Base-by-base conservation (phyloP, 2,113 vertebrate genomes). In the Numenius arquata region DNA sequence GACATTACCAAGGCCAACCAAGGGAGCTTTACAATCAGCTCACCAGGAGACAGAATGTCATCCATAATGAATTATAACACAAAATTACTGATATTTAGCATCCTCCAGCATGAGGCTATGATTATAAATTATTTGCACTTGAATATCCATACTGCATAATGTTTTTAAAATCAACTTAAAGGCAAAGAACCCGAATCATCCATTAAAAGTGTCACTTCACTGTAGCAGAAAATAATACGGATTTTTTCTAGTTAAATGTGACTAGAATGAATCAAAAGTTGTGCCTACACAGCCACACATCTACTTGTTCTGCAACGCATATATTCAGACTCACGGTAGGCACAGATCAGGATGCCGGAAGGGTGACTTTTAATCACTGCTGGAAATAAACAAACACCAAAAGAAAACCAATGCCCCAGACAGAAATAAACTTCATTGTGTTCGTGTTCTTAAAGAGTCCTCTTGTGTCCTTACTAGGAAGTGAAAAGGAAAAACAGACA, bases 61-160 rank as follows among this genome's bases (percentile, higher is more conserved):
- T 73, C 74, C 15, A 32, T 65, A 91, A 68, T 90, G 73, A 85
- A 62, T 78, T 92, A 52, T 66, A 92, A 63, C 73, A 56, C 48
- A 83, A 91, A 96, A 90, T 96, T 94, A 96, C 50, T 89, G 73
- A 72, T 96, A 88, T 81, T 95, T 88, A 92, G 19, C 81, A 89
- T 83, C 34, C n/a, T 89, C 30, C 6, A 52, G 26, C 27, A 65
- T 1, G 1, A 85, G 45, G 19, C 48, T 93, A 15, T 84, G 61
- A 71, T 77, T 94, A 79, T 80, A 77, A 92, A 30, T 93, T 93
- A 89, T 96, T 96, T 96, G 52, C 88, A 91, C 40, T 95, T 94
- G 82, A 95, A 88, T 18, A 91, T 68, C 73, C 50, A 26, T 78
- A 50, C 38, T 62, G 34, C 29, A 76, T 82, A 63, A 73, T 50